These are phyloP conservation scores for Malacosoma neustria DNA, from an alignment of 2,888 invertebrate genomes.

Conservation along the genomic window DNA sequence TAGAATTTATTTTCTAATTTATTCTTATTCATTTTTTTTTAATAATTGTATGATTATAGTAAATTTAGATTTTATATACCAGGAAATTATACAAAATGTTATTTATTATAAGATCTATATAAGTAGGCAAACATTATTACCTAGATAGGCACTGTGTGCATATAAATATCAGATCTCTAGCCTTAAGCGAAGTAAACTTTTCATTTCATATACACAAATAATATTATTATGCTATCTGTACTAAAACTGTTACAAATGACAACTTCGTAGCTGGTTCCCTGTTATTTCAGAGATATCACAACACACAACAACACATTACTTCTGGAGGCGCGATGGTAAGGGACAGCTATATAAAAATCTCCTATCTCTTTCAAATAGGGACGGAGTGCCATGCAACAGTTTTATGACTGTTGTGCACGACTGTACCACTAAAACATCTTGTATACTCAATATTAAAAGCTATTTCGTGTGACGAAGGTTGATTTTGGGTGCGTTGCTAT, in stretches of 20 bases:
- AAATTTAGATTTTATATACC: no score
- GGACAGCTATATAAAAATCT: constrained; percentile 52
- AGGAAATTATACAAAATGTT: no score
- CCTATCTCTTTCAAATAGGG: constrained; percentile 31
- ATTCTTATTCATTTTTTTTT: no score
- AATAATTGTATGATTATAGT: no score
- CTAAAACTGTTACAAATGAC: constrained; percentile 73
- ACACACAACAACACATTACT: constrained; percentile 75
- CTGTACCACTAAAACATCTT: not conserved
- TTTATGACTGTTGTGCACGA: constrained; percentile 28
- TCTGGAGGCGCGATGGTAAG: constrained; percentile 55
- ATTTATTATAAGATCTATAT: no score
- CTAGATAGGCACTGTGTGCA: no score
- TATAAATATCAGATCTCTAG: no score
- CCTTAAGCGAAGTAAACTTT: no score
- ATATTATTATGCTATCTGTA: constrained; percentile 37
- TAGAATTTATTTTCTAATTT: no score
- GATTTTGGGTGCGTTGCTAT: constrained; percentile 11
- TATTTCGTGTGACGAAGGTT: constrained; percentile 14
- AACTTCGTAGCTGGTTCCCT: constrained; percentile 74
- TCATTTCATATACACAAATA: no score
- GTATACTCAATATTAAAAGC: constrained; percentile 16
- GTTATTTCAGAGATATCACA: constrained; percentile 76
- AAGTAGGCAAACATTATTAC: no score
- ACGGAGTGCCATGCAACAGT: constrained; percentile 55